phyloP scores from a whole-genome alignment of 2,113 vertebrate genomes.

The Cervus canadensis region DNA sequence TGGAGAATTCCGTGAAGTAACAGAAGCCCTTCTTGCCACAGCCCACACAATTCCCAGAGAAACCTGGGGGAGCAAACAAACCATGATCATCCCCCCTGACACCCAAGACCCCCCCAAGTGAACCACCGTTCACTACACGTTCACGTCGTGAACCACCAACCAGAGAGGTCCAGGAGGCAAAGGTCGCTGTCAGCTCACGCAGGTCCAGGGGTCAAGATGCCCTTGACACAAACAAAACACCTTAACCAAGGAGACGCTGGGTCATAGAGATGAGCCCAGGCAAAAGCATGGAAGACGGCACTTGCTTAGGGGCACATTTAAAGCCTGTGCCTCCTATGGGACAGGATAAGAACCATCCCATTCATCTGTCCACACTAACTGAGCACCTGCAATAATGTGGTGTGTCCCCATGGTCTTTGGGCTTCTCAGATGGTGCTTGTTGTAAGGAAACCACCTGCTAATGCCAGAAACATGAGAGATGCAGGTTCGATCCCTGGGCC shows the following conservation, averaged over 20 bases:
- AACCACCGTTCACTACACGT: fast-evolving
- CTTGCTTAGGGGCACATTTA: background rate
- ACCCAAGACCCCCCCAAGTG: background rate
- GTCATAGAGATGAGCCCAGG: fast-evolving
- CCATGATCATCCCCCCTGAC: fast-evolving
- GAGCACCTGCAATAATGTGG: fast-evolving
- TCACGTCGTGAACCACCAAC: background rate
- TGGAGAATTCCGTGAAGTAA: constrained; percentile 98
- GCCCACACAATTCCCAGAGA: constrained; percentile 96
- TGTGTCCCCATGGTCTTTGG: fast-evolving
- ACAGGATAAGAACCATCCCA: no score
- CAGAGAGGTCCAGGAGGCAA: background rate
- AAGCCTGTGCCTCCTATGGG: background rate
- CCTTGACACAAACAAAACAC: background rate
- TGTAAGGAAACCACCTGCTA: background rate
- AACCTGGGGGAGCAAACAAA: constrained; percentile 83
- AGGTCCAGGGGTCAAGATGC: background rate
- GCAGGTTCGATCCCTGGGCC: background rate
- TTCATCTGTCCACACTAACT: fast-evolving
- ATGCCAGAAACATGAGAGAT: background rate
- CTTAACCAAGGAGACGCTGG: background rate
- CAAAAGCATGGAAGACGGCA: background rate
- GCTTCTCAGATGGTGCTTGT: background rate
- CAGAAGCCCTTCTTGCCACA: constrained; percentile 97
- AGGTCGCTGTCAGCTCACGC: no score